Base-by-base conservation (phyloP, 2,888 invertebrate species). In the Spodoptera exigua region DNA sequence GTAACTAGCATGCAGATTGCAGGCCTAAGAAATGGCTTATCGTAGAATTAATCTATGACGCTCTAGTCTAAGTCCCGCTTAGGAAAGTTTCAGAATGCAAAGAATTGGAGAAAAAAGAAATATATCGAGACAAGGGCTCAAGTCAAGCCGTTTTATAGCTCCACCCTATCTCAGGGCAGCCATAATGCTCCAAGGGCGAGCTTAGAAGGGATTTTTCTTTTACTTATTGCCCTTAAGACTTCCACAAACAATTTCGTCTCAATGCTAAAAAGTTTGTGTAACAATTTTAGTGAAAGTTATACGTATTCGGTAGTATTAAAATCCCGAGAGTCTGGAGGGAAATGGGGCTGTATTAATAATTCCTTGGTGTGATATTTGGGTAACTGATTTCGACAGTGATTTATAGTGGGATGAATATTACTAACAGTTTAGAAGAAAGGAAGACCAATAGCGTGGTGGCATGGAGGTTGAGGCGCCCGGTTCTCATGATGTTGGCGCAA, bases 181-280 rank as follows among this genome's bases (percentile, higher is more conserved):
- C 80, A 78, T 83, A 85, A 84, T 77, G 74, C 77, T 57, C 61
- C 58, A 57, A 74, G 79, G 79, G 67, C 64, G 52, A 78, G 77
- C 76, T 83, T 78, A 78, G 57, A 73, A 74, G 65, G 74, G 78
- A 78, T 78, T 79, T 78, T 75, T 65, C 27, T 77, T 76, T 76
- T 77, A 79, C 70, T 75, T 81, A 84, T 82, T 81, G 72, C 78
- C 66, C 59, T 65, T 58, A 72, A 78, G 70, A 76, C 64, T 74
- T 79, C 70, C 69, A 75, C 79, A 81, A 79, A 79, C 78, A 85
- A 79, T 83, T 76, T 77, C 78, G 56, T 61, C 60, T 47, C 55
- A 49, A 58, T 58, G 51, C 52, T 43, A 48, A 54, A 63, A 71
- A 60, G 51, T 68, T 46, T 17, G 41, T 1, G 54, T 62, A 56